Conservation (phyloP, 2,113 vertebrate genomes). For the Pteropus alecto region DNA sequence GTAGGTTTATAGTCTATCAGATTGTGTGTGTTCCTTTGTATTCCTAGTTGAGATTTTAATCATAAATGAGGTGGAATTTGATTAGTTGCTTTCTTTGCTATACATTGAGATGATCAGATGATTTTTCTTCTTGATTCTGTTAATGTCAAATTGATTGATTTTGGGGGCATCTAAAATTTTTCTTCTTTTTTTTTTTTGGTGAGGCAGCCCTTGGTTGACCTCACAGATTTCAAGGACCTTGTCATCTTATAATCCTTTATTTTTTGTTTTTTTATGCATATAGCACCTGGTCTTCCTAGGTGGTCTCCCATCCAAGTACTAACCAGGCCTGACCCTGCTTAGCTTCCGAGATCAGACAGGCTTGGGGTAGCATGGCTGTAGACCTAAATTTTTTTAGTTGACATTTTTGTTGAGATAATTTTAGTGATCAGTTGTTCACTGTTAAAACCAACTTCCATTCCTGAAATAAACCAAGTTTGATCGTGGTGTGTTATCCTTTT, state of each 20-base stretch:
- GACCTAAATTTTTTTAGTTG: background rate
- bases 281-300: too few species aligned
- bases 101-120: background rate
- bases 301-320: too few species aligned
- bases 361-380: too few species aligned
- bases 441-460: background rate
- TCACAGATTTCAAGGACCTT: too few species aligned
- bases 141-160: background rate
- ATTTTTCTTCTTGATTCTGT: constrained; percentile 11
- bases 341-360: too few species aligned
- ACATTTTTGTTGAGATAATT: background rate
- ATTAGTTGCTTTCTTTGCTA: background rate
- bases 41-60: background rate
- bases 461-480: background rate
- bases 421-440: background rate
- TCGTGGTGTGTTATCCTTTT: background rate
- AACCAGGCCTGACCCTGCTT: too few species aligned
- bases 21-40: background rate
- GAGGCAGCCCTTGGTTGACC: too few species aligned
- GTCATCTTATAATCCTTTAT: too few species aligned
- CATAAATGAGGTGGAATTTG: background rate
- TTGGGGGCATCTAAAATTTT: background rate
- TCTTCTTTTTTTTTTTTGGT: too few species aligned
- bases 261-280: too few species aligned
- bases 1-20: background rate